phyloP scores from a whole-genome alignment of 2,797 vertebrate species.

The Choloepus didactylus region DNA sequence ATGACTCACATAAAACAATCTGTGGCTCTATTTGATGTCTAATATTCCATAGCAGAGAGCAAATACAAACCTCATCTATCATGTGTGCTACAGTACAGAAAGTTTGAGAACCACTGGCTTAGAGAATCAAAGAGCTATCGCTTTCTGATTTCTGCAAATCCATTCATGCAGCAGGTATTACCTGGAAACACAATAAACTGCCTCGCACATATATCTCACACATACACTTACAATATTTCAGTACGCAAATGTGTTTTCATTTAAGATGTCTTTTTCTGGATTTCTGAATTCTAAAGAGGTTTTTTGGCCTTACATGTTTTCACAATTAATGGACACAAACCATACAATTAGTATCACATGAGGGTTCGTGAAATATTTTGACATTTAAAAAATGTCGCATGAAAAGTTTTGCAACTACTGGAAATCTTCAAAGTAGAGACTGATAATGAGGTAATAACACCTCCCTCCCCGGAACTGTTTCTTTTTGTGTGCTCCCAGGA shows the following conservation, averaged over 20 bases:
- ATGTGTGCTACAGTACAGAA: neutral
- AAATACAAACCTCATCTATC: neutral
- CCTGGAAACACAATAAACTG: neutral
- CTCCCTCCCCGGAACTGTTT: neutral
- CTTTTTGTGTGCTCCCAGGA: neutral
- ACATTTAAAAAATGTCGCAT: neutral
- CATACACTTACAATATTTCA: neutral
- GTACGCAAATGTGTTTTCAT: neutral
- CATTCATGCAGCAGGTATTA: neutral
- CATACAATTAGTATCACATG: neutral
- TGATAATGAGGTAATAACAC: neutral
- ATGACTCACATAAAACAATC: neutral
- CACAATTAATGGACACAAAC: neutral
- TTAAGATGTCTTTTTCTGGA: neutral
- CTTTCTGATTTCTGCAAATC: neutral
- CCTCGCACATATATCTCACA: neutral
- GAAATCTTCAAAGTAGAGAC: neutral
- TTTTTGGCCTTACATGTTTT: neutral
- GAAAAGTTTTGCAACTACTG: neutral
- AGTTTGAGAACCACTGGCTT: neutral
- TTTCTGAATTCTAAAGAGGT: constrained; percentile 33
- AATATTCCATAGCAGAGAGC: neutral
- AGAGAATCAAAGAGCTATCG: neutral
- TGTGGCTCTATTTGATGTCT: neutral
- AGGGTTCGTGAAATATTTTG: constrained; percentile 32